Conservation (phyloP, 37 sponge, comb jelly and placozoan genomes). For the Lycopodina hypogea region DNA sequence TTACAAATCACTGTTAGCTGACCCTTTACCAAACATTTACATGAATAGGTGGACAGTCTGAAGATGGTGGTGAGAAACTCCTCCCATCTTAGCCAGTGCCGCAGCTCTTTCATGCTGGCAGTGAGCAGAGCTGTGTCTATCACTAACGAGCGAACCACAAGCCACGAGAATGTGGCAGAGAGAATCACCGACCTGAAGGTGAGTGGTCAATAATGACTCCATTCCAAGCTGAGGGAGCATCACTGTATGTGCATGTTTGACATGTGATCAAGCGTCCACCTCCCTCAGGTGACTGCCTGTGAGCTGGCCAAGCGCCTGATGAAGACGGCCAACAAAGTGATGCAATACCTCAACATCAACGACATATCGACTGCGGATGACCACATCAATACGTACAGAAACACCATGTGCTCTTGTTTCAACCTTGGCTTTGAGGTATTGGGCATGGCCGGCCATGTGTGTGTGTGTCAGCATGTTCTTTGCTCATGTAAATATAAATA, state of each 20-base stretch:
- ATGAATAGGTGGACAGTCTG: constrained; percentile 71
- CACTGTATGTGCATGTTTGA: not conserved
- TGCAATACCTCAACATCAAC: constrained; percentile 34
- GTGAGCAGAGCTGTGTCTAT: constrained; percentile 45
- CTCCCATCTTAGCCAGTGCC: constrained; percentile 21
- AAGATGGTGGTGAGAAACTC: constrained; percentile 69
- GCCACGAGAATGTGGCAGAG: constrained; percentile 72
- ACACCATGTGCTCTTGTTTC: constrained; percentile 71
- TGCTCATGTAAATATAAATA: constrained; percentile 8
- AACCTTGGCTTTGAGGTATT: constrained; percentile 86
- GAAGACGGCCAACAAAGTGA: constrained; percentile 15
- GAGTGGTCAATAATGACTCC: too few relatives aligned
- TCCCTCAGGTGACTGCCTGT: constrained; percentile 23
- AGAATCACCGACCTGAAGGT: constrained; percentile 73
- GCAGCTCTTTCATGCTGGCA: constrained; percentile 31
- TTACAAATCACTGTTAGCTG: too few relatives aligned
- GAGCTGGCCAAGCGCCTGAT: constrained; percentile 26
- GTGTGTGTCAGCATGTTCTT: not conserved
- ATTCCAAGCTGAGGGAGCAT: too few relatives aligned
- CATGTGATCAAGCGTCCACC: not conserved
- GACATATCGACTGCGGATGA: constrained; percentile 26
- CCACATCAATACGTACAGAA: constrained; percentile 28
- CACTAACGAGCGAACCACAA: constrained; percentile 66
- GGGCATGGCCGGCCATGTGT: not conserved
- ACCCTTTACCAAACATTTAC: too few relatives aligned